Evolutionary conservation across 1,140 invertebrate genomes (phyloP).

Genomic region (Drosophila setifemur): DNA sequence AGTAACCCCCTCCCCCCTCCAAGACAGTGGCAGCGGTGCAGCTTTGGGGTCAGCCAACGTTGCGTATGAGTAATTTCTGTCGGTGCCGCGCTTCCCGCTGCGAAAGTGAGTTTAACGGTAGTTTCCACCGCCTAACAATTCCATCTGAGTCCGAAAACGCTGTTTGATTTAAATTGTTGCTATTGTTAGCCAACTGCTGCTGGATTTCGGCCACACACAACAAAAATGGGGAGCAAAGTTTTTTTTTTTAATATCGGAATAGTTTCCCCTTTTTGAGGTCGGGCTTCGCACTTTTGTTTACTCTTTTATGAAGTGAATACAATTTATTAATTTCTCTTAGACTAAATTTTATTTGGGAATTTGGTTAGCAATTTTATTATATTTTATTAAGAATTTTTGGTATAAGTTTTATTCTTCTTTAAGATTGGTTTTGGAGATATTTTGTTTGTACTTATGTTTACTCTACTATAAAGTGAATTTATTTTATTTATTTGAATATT

Average conservation of each 20-base stretch:
- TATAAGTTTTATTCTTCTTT: too few species aligned
- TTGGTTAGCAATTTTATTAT: too few species aligned
- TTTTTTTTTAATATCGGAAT: neutral
- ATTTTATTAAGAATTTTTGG: too few species aligned
- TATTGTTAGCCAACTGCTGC: constrained; percentile 46
- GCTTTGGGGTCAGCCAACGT: constrained; percentile 47
- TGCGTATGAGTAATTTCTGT: constrained; percentile 59
- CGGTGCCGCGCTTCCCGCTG: constrained; percentile 43
- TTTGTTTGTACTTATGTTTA: too few species aligned
- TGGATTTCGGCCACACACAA: constrained; percentile 19
- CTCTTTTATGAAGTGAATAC: too few species aligned
- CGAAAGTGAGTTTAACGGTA: constrained; percentile 80
- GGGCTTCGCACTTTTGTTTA: too few species aligned
- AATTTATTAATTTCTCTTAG: too few species aligned
- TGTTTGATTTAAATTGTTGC: constrained; percentile 76
- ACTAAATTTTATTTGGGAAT: too few species aligned
- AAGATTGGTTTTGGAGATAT: too few species aligned
- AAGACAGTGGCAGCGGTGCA: constrained; percentile 48
- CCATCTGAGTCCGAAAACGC: constrained; percentile 44
- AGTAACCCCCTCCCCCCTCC: neutral
- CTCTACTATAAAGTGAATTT: too few species aligned
- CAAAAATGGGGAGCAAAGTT: too few species aligned
- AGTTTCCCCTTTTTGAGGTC: neutral
- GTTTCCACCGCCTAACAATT: constrained; percentile 68
- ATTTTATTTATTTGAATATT: neutral